A percentile compares a stretch with the other conserved stretches of the same genome.
Evolutionary conservation across 2,797 vertebrate species (phyloP).

Genomic region (Acanthurus leucopareius): DNA sequence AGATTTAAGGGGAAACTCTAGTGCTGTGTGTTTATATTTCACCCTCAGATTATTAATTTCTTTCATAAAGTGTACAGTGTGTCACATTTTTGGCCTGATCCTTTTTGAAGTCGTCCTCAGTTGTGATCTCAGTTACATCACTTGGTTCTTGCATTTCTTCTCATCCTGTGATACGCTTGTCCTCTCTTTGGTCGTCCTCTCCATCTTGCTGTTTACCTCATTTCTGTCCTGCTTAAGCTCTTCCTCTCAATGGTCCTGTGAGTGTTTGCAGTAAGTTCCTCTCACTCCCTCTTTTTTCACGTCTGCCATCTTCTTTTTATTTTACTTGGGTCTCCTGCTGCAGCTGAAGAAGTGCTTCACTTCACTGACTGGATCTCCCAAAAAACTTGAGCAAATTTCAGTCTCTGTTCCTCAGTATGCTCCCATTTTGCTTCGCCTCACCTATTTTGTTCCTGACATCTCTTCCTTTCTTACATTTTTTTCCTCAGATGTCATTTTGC

Average conservation of each 20-base stretch:
- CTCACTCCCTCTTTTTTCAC: conserved; percentile 18
- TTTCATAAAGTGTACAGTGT: too few relatives aligned
- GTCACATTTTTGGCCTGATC: background rate
- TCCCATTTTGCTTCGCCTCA: conserved; percentile 12
- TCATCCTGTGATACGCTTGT: background rate
- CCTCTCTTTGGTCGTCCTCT: background rate
- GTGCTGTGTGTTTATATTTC: too few relatives aligned
- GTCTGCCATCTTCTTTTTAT: conserved; percentile 18
- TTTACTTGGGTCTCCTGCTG: conserved; percentile 19
- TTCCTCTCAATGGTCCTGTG: background rate
- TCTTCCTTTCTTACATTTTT: conserved; percentile 18
- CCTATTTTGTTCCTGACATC: conserved; percentile 17
- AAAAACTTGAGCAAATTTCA: conserved; percentile 24
- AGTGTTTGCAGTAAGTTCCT: conserved; percentile 14
- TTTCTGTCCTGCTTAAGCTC: background rate
- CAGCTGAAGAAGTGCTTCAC: conserved; percentile 3
- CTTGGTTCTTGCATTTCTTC: background rate
- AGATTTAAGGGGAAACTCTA: too few relatives aligned
- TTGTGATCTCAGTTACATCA: background rate
- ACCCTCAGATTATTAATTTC: too few relatives aligned
- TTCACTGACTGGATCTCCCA: conserved; percentile 30
- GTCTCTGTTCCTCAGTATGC: background rate
- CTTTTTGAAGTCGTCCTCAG: background rate
- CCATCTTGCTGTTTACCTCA: conserved; percentile 5
- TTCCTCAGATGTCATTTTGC: conserved; percentile 22